A percentile compares a stretch with the other conserved stretches of the same genome.
These are phyloP conservation scores for Eleginops maclovinus DNA, from an alignment of 2,113 vertebrate genomes.

Conservation along the genomic window DNA sequence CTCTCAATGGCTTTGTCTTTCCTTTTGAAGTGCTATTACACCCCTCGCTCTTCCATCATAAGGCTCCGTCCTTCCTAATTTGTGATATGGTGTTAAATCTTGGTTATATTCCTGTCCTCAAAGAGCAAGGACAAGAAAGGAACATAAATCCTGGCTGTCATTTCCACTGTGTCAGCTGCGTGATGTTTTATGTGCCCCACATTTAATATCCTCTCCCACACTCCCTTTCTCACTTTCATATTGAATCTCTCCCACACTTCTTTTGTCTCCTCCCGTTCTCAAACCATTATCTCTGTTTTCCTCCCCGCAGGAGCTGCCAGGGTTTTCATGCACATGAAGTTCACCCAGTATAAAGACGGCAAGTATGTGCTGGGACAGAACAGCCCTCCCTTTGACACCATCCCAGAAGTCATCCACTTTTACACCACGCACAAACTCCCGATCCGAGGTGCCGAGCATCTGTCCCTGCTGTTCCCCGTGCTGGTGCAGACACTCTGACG, in stretches of 20 bases:
- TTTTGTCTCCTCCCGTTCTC: constrained; percentile 82
- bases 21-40: constrained; percentile 25
- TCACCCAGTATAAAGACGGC: constrained; percentile 92
- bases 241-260: neutral
- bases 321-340: constrained; percentile 99
- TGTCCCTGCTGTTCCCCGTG: constrained; percentile 97
- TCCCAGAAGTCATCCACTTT: constrained; percentile 96
- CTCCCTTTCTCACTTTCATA: neutral
- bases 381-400: constrained; percentile 95
- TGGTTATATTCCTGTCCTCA: constrained; percentile 28
- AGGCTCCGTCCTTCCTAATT: constrained; percentile 35
- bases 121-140: constrained; percentile 24
- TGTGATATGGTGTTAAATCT: constrained; percentile 55
- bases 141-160: constrained; percentile 56
- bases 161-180: constrained; percentile 32
- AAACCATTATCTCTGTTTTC: constrained; percentile 81
- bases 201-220: constrained; percentile 15
- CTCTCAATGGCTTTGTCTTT: constrained; percentile 70
- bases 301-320: constrained; percentile 93
- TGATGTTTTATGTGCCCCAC: constrained; percentile 55
- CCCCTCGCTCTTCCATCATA: constrained; percentile 50
- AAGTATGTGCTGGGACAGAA: constrained; percentile 98
- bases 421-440: constrained; percentile 97
- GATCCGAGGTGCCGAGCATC: constrained; percentile 95
- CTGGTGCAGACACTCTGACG: constrained; percentile 92